Base-by-base conservation (phyloP, 1,140 invertebrate species). In the Hylaeus anthracinus region DNA sequence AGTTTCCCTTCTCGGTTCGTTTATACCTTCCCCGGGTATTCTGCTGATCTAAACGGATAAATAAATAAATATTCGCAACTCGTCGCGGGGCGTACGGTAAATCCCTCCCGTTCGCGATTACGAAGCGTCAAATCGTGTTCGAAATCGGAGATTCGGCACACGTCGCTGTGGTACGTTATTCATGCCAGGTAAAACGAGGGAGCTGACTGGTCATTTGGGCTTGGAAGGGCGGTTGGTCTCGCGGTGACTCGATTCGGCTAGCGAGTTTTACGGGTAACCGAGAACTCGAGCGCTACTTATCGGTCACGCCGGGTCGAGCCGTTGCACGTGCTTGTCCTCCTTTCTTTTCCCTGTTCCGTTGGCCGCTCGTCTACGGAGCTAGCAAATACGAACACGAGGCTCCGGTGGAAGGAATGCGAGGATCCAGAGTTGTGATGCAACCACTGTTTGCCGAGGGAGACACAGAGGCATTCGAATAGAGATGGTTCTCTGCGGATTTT, bases 111-210 rank as follows among this genome's bases (percentile, higher is more conserved):
- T 51, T 39, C 48, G 43, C 37, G 67, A 53, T 37, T 70, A 56
- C 69, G 37, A 55, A 43, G 39, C 39, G 39, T 55, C 37, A 15
- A 63, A 39, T 63, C 60, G 39, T 26, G 58, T 65, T 73, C 64
- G 83, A 74, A 76, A 81, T 85, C 72, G 69, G 74, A 63, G 69
- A 86, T 86, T 86, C 84, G 73, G 60, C n/a, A 70, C 83, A 74
- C 84, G 79, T 56, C 43, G 63, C 41, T 48, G 26, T 60, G 63
- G 58, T 41, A 66, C 79, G 79, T 75, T 78, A 78, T 86, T 85
- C 81, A 65, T 85, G 82, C 37, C 83, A 86, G 83, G 83, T 86
- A 82, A 82, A 82, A 82, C 51, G 61, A 1, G 37, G 26, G 56
- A 45, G 83, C 43, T 48, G 83, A 70, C 67, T 56, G 69, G 78